Evolutionary conservation across 2,888 invertebrate genomes (phyloP).

Genomic region (Pammene aurita): DNA sequence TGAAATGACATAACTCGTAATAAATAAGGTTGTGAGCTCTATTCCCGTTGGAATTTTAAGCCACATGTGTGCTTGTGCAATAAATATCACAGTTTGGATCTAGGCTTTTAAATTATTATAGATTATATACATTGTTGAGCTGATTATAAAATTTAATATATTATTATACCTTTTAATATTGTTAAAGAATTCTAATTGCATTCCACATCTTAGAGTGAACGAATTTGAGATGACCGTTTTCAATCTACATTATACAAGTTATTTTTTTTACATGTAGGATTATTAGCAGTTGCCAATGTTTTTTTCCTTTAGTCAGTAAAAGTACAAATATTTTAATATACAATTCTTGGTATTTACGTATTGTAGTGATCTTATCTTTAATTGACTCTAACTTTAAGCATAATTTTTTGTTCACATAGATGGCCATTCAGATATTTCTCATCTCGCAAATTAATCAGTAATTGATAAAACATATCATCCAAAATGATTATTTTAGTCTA

Average conservation of each 20-base stretch:
- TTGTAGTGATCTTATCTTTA: slow-evolving; percentile 81
- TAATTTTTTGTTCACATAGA: slow-evolving; percentile 76
- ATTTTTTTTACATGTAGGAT: slow-evolving; percentile 82
- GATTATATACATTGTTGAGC: slow-evolving; percentile 86
- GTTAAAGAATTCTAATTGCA: slow-evolving; percentile 85
- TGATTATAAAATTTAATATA: slow-evolving; percentile 85
- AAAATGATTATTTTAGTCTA: slow-evolving; percentile 67
- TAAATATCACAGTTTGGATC: slow-evolving; percentile 84
- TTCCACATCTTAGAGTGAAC: slow-evolving; percentile 84
- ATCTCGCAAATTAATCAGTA: slow-evolving; percentile 79
- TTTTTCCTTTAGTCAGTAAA: slow-evolving; percentile 90
- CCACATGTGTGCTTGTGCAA: slow-evolving; percentile 84
- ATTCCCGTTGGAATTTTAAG: slow-evolving; percentile 81
- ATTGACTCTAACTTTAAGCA: slow-evolving; percentile 81
- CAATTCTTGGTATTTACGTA: slow-evolving; percentile 84
- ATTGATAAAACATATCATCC: slow-evolving; percentile 81
- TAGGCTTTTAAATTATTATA: slow-evolving; percentile 85
- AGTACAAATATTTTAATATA: slow-evolving; percentile 91
- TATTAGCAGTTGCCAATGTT: slow-evolving; percentile 84
- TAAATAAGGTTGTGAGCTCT: slow-evolving; percentile 83
- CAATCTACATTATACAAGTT: slow-evolving; percentile 83
- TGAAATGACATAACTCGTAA: slow-evolving; percentile 66
- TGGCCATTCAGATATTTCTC: slow-evolving; percentile 76
- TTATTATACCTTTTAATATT: slow-evolving; percentile 85
- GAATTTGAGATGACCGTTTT: slow-evolving; percentile 83